phyloP scores from a whole-genome alignment of 30 jellyfish, hydroid and myxozoan species.

The Hydra vulgaris region DNA sequence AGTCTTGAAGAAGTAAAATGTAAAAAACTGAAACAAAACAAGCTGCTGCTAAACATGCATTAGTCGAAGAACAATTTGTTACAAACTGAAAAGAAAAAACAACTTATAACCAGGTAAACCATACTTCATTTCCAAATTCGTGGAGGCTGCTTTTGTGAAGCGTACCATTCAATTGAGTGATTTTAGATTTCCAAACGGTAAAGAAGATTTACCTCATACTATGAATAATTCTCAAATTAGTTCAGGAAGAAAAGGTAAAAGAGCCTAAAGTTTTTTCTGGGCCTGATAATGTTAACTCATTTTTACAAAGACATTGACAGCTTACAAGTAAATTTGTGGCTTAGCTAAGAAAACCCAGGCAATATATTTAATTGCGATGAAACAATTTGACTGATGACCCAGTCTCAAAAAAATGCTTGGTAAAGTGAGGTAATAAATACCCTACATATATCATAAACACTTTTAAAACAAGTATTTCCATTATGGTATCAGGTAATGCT shows the following conservation, averaged over 20 bases:
- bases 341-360: not conserved
- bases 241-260: not conserved
- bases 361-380: not conserved
- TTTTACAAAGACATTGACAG: not conserved
- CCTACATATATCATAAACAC: not conserved
- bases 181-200: not conserved
- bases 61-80: not conserved
- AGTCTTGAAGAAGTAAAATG: not conserved
- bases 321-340: not conserved
- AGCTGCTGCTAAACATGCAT: not conserved
- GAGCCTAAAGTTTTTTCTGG: not conserved
- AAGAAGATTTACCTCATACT: not conserved
- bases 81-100: not conserved
- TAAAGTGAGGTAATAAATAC: not conserved
- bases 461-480: not conserved
- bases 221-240: not conserved
- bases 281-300: not conserved
- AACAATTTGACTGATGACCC: not conserved
- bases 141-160: not conserved
- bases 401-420: not conserved
- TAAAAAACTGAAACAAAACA: not conserved
- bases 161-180: not conserved
- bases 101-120: not conserved
- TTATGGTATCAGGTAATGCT: not conserved
- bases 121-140: not conserved